phyloP scores from a whole-genome alignment of 2,888 invertebrate genomes.

The Synergus umbraculus region DNA sequence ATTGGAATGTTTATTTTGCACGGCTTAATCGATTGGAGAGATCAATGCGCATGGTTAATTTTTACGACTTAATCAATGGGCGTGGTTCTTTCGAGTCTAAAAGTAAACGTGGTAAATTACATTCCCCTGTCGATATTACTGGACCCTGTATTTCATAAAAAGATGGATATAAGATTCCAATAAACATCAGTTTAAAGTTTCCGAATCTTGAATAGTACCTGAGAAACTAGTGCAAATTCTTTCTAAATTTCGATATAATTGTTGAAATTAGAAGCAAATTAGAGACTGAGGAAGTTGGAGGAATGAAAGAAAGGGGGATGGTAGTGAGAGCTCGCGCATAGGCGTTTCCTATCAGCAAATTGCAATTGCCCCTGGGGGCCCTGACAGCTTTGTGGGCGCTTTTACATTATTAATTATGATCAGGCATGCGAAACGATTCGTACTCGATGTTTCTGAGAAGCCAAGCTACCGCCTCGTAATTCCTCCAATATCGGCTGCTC shows the following conservation, averaged over 20 bases:
- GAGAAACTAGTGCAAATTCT: neutral
- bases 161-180: no score
- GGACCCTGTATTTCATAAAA: no score
- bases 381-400: slow-evolving; percentile 73
- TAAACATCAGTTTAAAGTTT: no score
- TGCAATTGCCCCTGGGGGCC: slow-evolving; percentile 57
- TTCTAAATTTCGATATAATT: neutral
- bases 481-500: slow-evolving; percentile 61
- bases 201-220: no score
- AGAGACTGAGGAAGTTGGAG: neutral
- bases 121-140: no score
- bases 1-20: neutral
- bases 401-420: slow-evolving; percentile 75
- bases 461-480: slow-evolving; percentile 68
- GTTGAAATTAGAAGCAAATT: neutral
- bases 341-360: slow-evolving; percentile 66
- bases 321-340: slow-evolving; percentile 47
- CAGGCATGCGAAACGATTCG: slow-evolving; percentile 75
- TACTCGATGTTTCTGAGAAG: slow-evolving; percentile 60
- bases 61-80: neutral
- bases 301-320: neutral
- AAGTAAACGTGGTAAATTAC: no score
- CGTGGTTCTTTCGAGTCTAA: neutral
- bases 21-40: no score
- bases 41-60: no score